Evolutionary conservation across 1,140 invertebrate species (phyloP).

Genomic region (Aphelinus certus): DNA sequence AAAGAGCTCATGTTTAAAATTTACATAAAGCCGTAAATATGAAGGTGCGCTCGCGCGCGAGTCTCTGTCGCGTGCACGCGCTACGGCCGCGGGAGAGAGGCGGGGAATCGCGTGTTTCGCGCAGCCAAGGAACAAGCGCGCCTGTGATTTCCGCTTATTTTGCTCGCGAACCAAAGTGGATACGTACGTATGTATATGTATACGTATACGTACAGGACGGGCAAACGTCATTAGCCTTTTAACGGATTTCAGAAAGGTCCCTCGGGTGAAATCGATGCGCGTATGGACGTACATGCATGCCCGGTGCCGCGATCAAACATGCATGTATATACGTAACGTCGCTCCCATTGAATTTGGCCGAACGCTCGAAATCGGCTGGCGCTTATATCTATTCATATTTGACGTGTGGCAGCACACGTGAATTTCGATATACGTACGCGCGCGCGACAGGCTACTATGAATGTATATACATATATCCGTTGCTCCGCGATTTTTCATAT

Average conservation of each 20-base stretch:
- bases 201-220: not conserved
- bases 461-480: too few species aligned
- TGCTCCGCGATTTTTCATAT: too few species aligned
- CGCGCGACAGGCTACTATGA: too few species aligned
- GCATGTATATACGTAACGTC: too few species aligned
- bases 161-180: too few species aligned
- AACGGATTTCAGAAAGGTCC: not conserved
- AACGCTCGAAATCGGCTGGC: not conserved
- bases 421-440: too few species aligned
- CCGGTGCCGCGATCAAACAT: not conserved
- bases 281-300: conserved; percentile 21
- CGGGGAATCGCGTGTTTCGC: too few species aligned
- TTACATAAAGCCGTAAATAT: conserved; percentile 38
- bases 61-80: too few species aligned
- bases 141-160: too few species aligned
- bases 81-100: too few species aligned
- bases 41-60: not conserved
- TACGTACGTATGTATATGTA: too few species aligned
- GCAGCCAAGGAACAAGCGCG: too few species aligned
- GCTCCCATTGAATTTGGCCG: conserved; percentile 19
- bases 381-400: conserved; percentile 27
- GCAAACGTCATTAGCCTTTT: not conserved
- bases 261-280: conserved; percentile 10
- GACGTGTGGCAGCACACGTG: not conserved
- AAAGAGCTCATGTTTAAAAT: conserved; percentile 38